Conservation (phyloP, 2,113 vertebrate genomes). For the Dendropsophus ebraccatus region DNA sequence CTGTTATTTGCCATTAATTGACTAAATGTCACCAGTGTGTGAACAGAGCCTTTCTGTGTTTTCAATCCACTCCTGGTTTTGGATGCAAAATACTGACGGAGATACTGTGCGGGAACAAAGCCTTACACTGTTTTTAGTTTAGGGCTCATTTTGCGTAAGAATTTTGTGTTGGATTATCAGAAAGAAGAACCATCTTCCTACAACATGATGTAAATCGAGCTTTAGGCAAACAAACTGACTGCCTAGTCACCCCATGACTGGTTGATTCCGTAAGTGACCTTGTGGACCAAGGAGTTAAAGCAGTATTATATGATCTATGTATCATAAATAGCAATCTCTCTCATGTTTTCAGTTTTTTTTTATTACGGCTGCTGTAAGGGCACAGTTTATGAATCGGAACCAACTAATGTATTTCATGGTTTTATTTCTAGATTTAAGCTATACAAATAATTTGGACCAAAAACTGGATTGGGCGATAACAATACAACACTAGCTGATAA, state of each 20-base stretch:
- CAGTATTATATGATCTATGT: not conserved
- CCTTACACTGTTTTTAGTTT: not conserved
- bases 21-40: no score
- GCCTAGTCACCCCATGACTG: not conserved
- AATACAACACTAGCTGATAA: not conserved
- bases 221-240: not conserved
- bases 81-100: no score
- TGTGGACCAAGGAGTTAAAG: not conserved
- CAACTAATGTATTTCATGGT: not conserved
- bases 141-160: not conserved
- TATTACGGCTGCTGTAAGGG: not conserved
- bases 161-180: no score
- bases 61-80: no score
- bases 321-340: not conserved
- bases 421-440: not conserved
- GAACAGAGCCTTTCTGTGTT: no score
- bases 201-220: not conserved
- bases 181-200: no score
- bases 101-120: no score
- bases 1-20: no score
- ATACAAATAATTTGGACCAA: slow-evolving; percentile 38
- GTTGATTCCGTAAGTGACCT: not conserved
- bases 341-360: not conserved
- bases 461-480: not conserved
- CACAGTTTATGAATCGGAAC: not conserved